Percentiles rank a stretch among this genome's conserved stretches.
Conservation (phyloP, 2,113 vertebrate genomes). For the Corythornis vintsioides region DNA sequence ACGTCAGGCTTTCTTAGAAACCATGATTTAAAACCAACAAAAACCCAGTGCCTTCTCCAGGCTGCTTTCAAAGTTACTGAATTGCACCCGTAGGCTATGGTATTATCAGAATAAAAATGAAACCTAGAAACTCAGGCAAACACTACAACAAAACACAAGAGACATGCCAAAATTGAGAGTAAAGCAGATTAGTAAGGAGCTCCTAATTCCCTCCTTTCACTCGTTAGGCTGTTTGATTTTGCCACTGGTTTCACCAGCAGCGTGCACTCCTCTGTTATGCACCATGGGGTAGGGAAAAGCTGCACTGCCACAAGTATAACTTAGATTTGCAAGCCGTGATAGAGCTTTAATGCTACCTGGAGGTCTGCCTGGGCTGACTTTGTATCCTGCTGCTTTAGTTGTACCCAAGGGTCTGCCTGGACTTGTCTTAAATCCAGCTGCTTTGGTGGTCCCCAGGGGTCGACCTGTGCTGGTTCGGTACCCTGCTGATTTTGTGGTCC, state of each 20-base stretch:
- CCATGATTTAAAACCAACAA: constrained; percentile 13
- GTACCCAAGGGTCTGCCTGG: constrained; percentile 95
- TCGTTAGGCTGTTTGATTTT: constrained; percentile 88
- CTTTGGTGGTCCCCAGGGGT: constrained; percentile 96
- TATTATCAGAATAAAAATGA: constrained; percentile 38
- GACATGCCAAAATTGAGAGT: constrained; percentile 60
- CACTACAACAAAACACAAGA: constrained; percentile 58
- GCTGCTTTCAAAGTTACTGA: neutral
- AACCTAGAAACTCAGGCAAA: constrained; percentile 61
- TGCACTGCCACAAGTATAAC: constrained; percentile 88
- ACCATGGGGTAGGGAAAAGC: constrained; percentile 91
- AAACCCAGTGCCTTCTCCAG: neutral
- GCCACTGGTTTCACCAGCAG: constrained; percentile 82
- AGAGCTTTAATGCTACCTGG: constrained; percentile 98
- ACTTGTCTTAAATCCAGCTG: constrained; percentile 98
- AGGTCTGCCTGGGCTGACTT: constrained; percentile 96
- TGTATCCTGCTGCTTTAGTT: constrained; percentile 96
- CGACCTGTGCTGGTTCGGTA: constrained; percentile 98
- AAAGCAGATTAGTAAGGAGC: constrained; percentile 51
- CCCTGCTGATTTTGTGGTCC: constrained; percentile 96
- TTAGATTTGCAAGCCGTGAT: constrained; percentile 92
- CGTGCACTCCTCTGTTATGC: constrained; percentile 86
- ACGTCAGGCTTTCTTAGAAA: constrained; percentile 42
- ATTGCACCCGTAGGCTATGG: constrained; percentile 32
- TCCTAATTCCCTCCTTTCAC: constrained; percentile 67